Evolutionary conservation across 2,888 invertebrate species (phyloP).

Genomic region (Oligia fasciuncula): DNA sequence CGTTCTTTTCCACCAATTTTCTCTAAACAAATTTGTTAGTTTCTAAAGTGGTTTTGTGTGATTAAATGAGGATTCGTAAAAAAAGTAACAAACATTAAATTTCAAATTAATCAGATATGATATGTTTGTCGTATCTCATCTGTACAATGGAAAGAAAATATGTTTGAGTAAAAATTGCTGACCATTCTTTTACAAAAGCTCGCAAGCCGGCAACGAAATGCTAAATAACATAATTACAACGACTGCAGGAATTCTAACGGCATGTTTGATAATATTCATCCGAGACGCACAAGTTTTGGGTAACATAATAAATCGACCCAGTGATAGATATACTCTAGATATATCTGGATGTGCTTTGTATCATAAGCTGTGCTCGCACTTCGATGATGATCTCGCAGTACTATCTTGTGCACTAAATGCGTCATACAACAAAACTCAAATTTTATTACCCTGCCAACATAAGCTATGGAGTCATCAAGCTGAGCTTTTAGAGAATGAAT

Average conservation of each 20-base stretch:
- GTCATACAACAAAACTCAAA: conserved; percentile 83
- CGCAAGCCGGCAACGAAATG: conserved; percentile 78
- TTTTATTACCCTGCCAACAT: conserved; percentile 81
- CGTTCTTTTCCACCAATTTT: conserved; percentile 40
- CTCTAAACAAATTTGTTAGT: conserved; percentile 52
- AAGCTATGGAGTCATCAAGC: conserved; percentile 84
- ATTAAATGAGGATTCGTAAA: conserved; percentile 7
- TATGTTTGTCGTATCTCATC: conserved; percentile 54
- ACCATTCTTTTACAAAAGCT: conserved; percentile 38
- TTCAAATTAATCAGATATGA: conserved; percentile 19
- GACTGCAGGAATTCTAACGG: conserved; percentile 70
- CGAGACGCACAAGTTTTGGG: conserved; percentile 74
- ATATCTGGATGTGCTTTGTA: conserved; percentile 81
- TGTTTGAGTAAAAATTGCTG: conserved; percentile 57
- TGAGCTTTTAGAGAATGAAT: conserved; percentile 80
- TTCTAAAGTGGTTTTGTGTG: conserved; percentile 3
- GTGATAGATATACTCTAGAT: conserved; percentile 78
- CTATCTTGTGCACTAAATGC: conserved; percentile 83
- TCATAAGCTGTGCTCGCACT: conserved; percentile 84
- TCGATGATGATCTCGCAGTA: conserved; percentile 83
- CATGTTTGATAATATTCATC: conserved; percentile 68
- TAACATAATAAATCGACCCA: conserved; percentile 74
- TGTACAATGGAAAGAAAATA: conserved; percentile 41
- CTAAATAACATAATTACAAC: conserved; percentile 69
- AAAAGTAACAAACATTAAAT: neutral